Base-by-base conservation (phyloP, 2,888 invertebrate species). In the Nowickia ferox region DNA sequence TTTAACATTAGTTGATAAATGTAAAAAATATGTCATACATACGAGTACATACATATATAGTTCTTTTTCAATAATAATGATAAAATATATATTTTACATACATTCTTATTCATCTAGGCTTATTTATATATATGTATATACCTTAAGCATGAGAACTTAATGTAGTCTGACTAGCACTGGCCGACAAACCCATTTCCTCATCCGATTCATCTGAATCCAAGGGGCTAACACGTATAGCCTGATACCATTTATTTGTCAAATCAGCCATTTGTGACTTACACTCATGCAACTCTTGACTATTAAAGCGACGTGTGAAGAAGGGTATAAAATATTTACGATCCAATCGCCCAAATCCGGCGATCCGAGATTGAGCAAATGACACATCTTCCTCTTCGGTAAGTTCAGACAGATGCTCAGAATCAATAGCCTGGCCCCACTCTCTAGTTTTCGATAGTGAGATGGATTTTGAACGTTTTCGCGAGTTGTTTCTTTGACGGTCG, bases 191-290 rank as follows among this genome's bases (percentile, higher is more conserved):
- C 53, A 92, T 87, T 63, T 92, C 92, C 71, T 92, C 92, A 71
- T 93, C 95, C 84, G 97, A 97, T 80, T 97, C 97, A 61, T 97
- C 97, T 44, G 97, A 97, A 89, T 97, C 96, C 87, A 97, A 95
- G 11, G 98, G 97, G 66, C 97, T 96, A 90, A 97, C 96, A 84
- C 97, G 94, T 88, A 98, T 98, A 0, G 98, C 98, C 92, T 98
- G 97, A 93, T 98, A 98, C 98, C 98, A 99, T 92, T 98, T 97
- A 92, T 98, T 98, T 0, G 98, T 98, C 88, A 99, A 94, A 93
- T 97, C 97, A 1, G 97, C 97, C 98, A 99, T 98, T 93, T 98
- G 98, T 88, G 97, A 97, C 93, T 97, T 97, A 91, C 98, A 98
- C 93, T 99, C 98, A 91, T 97, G 97, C 87, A 98, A 93, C 93